Evolutionary conservation across 2,113 vertebrate genomes (phyloP).

Genomic region (Ifrita kowaldi): DNA sequence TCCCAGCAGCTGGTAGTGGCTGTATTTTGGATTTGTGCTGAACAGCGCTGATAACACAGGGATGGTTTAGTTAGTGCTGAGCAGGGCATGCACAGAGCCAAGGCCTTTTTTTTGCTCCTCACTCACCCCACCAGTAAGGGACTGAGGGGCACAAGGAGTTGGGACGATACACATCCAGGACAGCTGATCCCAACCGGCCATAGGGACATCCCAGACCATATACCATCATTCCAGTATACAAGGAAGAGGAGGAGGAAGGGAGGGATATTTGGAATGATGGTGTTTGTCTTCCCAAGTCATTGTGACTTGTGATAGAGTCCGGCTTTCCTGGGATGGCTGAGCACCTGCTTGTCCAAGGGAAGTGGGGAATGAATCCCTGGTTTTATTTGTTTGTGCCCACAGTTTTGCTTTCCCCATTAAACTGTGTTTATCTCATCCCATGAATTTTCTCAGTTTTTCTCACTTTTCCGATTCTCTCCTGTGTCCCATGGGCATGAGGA

Average conservation of each 20-base stretch:
- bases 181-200: not conserved
- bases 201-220: not conserved
- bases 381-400: not conserved
- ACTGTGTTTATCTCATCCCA: not conserved
- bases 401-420: not conserved
- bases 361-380: not conserved
- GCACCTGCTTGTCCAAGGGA: not conserved
- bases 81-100: not conserved
- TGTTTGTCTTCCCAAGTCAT: not conserved
- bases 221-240: fast-evolving
- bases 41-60: not conserved
- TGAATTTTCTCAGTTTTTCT: not conserved
- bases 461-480: not conserved
- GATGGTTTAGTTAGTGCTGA: not conserved
- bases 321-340: not conserved
- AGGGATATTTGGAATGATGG: not conserved
- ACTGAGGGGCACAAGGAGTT: not conserved
- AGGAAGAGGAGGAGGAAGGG: not conserved
- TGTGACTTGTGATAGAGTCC: not conserved
- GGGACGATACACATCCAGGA: not conserved
- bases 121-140: not conserved
- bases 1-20: not conserved
- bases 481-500: not conserved
- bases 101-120: not conserved
- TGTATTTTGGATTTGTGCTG: not conserved